Evolutionary conservation across 2,797 vertebrate species (phyloP).

Genomic region (Onychomys arenicola): DNA sequence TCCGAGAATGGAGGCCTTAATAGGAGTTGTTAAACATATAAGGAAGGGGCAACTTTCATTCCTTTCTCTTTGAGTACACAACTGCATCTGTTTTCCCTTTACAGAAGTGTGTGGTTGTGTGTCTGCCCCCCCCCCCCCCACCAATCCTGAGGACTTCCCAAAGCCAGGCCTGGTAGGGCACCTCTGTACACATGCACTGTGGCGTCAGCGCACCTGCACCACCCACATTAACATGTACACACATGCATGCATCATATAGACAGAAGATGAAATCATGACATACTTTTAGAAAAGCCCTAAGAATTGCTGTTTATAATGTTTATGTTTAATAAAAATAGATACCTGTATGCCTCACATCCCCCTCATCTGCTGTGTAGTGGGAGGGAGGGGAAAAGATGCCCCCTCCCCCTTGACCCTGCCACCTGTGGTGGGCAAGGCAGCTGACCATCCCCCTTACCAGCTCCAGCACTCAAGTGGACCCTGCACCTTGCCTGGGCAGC

Average conservation of each 20-base stretch:
- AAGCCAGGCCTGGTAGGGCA: neutral
- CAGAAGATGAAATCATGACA: neutral
- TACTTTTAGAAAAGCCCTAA: neutral
- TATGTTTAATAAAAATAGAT: slow-evolving; percentile 50
- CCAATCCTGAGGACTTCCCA: neutral
- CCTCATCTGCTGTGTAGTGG: neutral
- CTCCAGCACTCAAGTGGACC: neutral
- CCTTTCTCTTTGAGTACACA: neutral
- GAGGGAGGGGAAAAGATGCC: neutral
- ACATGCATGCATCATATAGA: no score
- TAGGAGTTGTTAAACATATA: neutral
- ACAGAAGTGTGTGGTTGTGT: neutral
- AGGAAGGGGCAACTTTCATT: neutral
- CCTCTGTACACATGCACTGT: neutral
- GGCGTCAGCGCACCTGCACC: neutral
- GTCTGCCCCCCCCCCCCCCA: no score
- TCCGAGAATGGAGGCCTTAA: neutral
- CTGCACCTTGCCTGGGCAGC: neutral
- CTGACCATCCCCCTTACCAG: neutral
- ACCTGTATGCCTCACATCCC: neutral
- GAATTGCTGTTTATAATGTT: neutral
- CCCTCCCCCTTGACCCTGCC: neutral
- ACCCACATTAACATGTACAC: neutral
- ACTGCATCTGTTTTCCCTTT: neutral
- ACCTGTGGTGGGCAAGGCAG: neutral